phyloP scores from a whole-genome alignment of 2,797 vertebrate genomes.

The Bufotes viridis region DNA sequence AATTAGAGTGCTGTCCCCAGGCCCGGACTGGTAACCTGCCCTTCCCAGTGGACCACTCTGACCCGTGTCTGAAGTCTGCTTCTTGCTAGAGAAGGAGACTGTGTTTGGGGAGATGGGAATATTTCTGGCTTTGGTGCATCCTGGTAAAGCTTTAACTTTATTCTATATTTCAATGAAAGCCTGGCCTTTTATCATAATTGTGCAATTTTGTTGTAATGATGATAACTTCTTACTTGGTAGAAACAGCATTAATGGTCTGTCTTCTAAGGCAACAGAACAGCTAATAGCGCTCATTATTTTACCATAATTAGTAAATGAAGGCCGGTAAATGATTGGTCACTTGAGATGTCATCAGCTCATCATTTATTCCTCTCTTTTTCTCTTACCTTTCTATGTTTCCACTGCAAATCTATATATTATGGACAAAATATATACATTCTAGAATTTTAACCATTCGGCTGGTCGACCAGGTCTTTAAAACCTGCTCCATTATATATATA shows the following conservation, averaged over 20 bases:
- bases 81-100: neutral
- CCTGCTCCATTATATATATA: too few relatives aligned
- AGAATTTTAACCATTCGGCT: neutral
- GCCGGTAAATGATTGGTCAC: neutral
- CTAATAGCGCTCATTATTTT: neutral
- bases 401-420: neutral
- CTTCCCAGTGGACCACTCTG: too few relatives aligned
- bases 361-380: neutral
- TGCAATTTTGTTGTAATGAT: conserved; percentile 9
- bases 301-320: neutral
- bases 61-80: neutral
- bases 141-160: neutral
- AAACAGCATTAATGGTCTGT: neutral
- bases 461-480: too few relatives aligned
- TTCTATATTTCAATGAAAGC: neutral
- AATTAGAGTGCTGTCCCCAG: neutral
- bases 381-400: neutral
- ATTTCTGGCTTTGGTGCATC: neutral
- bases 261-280: neutral
- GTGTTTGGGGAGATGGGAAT: neutral
- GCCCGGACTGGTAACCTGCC: too few relatives aligned
- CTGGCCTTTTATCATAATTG: neutral
- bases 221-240: conserved; percentile 12
- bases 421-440: neutral
- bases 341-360: neutral